Conservation (phyloP, 1,140 invertebrate species). For the Cotesia chilonis region DNA sequence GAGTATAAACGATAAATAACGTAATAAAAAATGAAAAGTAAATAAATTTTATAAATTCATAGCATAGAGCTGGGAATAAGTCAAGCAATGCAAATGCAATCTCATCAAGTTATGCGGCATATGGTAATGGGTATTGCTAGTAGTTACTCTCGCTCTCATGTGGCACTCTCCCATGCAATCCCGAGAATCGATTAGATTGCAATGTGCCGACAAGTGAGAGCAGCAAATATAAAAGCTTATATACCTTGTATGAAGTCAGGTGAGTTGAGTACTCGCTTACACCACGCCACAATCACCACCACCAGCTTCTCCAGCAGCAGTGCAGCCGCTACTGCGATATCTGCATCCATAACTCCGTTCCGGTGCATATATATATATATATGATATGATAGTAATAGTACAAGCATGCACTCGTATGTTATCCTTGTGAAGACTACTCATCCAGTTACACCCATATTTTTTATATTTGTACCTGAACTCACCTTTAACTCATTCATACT, state of each 20-base stretch:
- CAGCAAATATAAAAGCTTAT: slow-evolving; percentile 22
- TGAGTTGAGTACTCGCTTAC: not conserved
- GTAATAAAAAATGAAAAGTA: not conserved
- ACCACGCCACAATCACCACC: too few species aligned
- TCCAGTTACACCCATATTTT: too few species aligned
- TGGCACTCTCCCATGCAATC: slow-evolving; percentile 28
- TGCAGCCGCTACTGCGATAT: too few species aligned
- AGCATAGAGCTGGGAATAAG: not conserved
- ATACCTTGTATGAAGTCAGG: not conserved
- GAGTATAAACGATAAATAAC: slow-evolving; percentile 4
- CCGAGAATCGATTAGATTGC: slow-evolving; percentile 31
- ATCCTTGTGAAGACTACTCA: too few species aligned
- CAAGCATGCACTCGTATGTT: too few species aligned
- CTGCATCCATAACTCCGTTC: too few species aligned
- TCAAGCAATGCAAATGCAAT: slow-evolving; percentile 12
- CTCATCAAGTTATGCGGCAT: slow-evolving; percentile 25
- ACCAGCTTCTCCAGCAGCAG: too few species aligned
- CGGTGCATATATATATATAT: too few species aligned
- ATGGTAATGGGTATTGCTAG: slow-evolving; percentile 30
- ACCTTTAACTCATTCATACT: too few species aligned
- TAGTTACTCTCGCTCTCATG: slow-evolving; percentile 24
- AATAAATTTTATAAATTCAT: slow-evolving; percentile 9
- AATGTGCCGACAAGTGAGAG: slow-evolving; percentile 30
- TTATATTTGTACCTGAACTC: too few species aligned
- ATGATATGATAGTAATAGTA: too few species aligned